These are phyloP conservation scores for Rhabdomys pumilio DNA, from an alignment of 2,797 vertebrate genomes.

Conservation along the genomic window DNA sequence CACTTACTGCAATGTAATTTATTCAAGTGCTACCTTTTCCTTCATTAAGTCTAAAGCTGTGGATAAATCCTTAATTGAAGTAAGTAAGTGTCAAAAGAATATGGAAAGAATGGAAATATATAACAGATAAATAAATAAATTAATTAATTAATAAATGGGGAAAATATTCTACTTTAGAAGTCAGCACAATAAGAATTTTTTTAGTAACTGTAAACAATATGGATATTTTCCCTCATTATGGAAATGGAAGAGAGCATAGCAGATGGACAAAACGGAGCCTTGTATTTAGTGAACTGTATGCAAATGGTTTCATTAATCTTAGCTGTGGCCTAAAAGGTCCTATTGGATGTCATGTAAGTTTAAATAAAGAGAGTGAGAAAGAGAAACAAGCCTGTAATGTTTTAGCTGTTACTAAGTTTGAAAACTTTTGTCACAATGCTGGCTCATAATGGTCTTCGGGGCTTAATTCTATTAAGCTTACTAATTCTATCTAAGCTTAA, in stretches of 20 bases:
- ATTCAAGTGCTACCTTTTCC: not conserved
- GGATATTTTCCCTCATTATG: not conserved
- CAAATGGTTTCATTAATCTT: not conserved
- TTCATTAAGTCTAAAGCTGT: not conserved
- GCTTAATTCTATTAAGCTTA: not conserved
- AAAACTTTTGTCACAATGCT: not conserved
- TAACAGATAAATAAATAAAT: not conserved
- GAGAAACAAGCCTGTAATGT: not conserved
- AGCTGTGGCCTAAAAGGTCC: not conserved
- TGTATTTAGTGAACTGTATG: not conserved
- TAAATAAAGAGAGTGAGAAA: not conserved
- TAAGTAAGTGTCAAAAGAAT: not conserved
- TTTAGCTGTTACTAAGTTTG: conserved; percentile 38
- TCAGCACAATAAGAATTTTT: not conserved
- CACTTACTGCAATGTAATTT: not conserved
- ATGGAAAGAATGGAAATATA: not conserved
- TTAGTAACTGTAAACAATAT: not conserved
- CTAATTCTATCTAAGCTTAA: not conserved
- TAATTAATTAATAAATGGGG: not conserved
- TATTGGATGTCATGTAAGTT: not conserved
- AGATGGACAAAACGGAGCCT: not conserved
- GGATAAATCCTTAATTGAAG: not conserved
- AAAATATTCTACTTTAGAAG: not conserved
- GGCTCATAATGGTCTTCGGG: not conserved
- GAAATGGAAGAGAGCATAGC: not conserved